Percentiles rank a stretch among this genome's conserved stretches.
These are phyloP conservation scores for Petrolisthes cinctipes DNA, from an alignment of 2,888 invertebrate genomes.

Conservation along the genomic window DNA sequence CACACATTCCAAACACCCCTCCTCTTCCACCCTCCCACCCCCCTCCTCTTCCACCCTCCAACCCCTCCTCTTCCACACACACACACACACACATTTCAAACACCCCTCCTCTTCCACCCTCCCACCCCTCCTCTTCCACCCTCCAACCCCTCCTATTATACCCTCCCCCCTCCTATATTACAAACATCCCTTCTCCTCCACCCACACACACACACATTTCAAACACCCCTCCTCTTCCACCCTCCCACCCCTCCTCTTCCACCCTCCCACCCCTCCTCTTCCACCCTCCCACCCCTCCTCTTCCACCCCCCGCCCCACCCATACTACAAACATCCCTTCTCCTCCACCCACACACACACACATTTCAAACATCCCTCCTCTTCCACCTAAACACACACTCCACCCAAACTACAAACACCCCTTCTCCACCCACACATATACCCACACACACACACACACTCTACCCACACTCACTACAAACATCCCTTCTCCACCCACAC, in stretches of 20 bases:
- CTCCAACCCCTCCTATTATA: background rate
- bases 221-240: background rate
- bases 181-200: conserved; percentile 17
- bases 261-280: background rate
- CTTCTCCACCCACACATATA: background rate
- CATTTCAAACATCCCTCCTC: conserved; percentile 16
- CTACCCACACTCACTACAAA: background rate
- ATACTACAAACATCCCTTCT: too few species aligned
- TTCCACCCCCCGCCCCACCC: too few species aligned
- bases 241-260: background rate
- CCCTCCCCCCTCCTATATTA: too few species aligned
- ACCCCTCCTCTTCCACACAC: background rate
- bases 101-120: too few species aligned
- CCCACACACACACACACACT: background rate
- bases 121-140: too few species aligned
- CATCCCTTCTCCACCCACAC: background rate
- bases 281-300: too few species aligned
- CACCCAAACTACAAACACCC: background rate
- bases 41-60: background rate
- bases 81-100: background rate
- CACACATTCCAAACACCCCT: background rate
- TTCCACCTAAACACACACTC: background rate
- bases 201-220: background rate
- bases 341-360: too few species aligned
- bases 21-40: background rate